Percentiles rank a stretch among this genome's conserved stretches.
Conservation (phyloP, 1,140 invertebrate genomes). For the Drosophila teissieri region DNA sequence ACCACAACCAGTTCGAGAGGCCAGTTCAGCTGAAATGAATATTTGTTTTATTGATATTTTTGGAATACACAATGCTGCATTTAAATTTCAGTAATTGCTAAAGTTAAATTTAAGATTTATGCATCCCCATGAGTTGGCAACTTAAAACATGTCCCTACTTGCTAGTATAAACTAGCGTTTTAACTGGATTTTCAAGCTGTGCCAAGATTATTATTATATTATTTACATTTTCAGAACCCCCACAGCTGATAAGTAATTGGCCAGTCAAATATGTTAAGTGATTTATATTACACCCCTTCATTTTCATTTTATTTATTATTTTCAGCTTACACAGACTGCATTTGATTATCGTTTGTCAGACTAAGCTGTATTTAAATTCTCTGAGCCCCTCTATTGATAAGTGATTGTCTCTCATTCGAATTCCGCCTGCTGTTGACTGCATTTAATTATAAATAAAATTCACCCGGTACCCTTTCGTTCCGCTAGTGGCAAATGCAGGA, state of each 20-base stretch:
- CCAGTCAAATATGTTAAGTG: neutral
- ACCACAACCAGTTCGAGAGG: conserved; percentile 37
- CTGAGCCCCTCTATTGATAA: neutral
- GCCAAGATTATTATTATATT: neutral
- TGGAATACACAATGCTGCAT: conserved; percentile 9
- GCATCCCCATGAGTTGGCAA: neutral
- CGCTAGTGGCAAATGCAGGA: neutral
- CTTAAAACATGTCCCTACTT: neutral
- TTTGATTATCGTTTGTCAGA: neutral
- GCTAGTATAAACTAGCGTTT: neutral
- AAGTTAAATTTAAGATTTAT: conserved; percentile 24
- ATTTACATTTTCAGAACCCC: neutral
- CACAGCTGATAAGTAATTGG: conserved; percentile 11
- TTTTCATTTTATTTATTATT: neutral
- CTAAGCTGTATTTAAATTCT: neutral
- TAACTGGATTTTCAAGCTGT: neutral
- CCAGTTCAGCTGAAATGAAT: conserved; percentile 34
- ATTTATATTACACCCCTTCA: conserved; percentile 17
- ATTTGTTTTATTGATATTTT: conserved; percentile 35
- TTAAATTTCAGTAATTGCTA: conserved; percentile 26
- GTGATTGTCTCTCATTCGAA: neutral
- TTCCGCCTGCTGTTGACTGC: neutral
- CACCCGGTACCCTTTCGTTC: conserved; percentile 3
- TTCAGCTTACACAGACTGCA: neutral
- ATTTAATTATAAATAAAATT: neutral